Evolutionary conservation across 2,888 invertebrate genomes (phyloP).

Genomic region (Drosophila cracens): DNA sequence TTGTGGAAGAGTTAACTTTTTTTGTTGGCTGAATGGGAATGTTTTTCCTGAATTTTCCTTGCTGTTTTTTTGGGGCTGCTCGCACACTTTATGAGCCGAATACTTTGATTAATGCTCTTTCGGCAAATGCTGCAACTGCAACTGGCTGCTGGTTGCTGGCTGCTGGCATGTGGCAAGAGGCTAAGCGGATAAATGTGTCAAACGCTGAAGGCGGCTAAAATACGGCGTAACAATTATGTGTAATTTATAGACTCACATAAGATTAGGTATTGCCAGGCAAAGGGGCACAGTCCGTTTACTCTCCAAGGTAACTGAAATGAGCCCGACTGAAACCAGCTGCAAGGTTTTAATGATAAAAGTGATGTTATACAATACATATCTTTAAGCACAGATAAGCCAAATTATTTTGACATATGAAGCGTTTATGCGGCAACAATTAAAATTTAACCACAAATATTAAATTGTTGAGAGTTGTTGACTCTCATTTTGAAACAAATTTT

Average conservation of each 20-base stretch:
- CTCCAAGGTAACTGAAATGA: not conserved
- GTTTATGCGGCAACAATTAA: not conserved
- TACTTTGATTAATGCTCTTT: conserved; percentile 72
- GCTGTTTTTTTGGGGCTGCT: conserved; percentile 20
- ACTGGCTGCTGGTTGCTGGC: not conserved
- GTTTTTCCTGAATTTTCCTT: conserved; percentile 30
- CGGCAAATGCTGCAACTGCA: conserved; percentile 28
- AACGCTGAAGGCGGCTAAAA: conserved; percentile 42
- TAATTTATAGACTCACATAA: conserved; percentile 44
- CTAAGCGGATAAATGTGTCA: conserved; percentile 54
- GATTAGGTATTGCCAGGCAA: conserved; percentile 7
- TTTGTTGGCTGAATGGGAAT: conserved; percentile 56
- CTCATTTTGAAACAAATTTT: not conserved
- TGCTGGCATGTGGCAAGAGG: conserved; percentile 26
- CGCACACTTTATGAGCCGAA: conserved; percentile 67
- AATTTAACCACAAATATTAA: not conserved
- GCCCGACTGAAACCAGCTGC: not conserved
- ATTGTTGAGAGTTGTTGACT: not conserved
- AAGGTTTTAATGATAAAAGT: not conserved
- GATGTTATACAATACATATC: not conserved
- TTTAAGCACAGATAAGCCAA: not conserved
- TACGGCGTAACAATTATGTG: conserved; percentile 41
- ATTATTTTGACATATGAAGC: not conserved
- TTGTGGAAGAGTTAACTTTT: conserved; percentile 14
- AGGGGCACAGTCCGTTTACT: not conserved